Percentiles rank a stretch among this genome's conserved stretches.
These are phyloP conservation scores for Homalodisca vitripennis DNA, from an alignment of 1,140 invertebrate genomes.

Conservation along the genomic window DNA sequence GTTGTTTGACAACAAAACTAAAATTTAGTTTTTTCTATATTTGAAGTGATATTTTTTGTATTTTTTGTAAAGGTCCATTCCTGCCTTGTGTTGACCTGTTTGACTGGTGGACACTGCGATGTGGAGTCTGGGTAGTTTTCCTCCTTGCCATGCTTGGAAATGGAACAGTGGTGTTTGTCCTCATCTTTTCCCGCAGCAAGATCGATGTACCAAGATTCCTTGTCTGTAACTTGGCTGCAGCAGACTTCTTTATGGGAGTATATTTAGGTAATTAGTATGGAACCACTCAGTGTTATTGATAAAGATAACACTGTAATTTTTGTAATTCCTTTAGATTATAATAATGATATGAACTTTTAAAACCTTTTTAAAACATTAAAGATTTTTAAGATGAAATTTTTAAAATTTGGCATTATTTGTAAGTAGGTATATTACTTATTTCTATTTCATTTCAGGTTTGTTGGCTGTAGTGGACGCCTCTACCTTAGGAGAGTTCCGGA, in stretches of 20 bases:
- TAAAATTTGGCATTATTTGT: background rate
- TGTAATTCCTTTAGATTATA: too few species aligned
- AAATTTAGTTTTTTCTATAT: too few species aligned
- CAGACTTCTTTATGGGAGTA: constrained; percentile 96
- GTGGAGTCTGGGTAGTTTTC: constrained; percentile 96
- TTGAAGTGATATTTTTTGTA: too few species aligned
- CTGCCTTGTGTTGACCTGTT: constrained; percentile 94
- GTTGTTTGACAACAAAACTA: too few species aligned
- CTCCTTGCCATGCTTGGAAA: constrained; percentile 93
- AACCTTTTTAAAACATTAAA: too few species aligned
- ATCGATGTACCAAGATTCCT: constrained; percentile 95
- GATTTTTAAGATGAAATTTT: too few species aligned
- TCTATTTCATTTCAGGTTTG: constrained; percentile 63
- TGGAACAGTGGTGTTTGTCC: constrained; percentile 91
- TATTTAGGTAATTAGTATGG: constrained; percentile 84
- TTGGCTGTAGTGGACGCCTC: constrained; percentile 94
- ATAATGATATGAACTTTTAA: too few species aligned
- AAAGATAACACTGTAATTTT: too few species aligned
- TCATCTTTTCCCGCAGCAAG: constrained; percentile 88
- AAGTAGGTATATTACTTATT: background rate
- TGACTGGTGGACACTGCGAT: constrained; percentile 96
- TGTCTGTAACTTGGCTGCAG: constrained; percentile 94
- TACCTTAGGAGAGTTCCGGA: constrained; percentile 95
- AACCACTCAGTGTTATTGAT: too few species aligned
- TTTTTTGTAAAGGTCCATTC: constrained; percentile 93